phyloP scores from a whole-genome alignment of 2,888 invertebrate species.

The Helleia helle region DNA sequence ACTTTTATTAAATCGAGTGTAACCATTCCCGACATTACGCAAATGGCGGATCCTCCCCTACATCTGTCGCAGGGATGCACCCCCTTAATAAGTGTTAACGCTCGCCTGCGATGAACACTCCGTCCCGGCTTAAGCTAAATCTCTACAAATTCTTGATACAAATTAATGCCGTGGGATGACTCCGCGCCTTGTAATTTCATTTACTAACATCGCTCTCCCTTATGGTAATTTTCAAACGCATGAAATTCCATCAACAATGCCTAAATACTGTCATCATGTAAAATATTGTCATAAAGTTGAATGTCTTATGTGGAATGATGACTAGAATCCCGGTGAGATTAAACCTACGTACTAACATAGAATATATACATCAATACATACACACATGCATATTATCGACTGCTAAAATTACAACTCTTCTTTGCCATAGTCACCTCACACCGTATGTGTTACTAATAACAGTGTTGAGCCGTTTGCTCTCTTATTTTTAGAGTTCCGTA shows the following conservation, averaged over 20 bases:
- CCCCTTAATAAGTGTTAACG: conserved; percentile 74
- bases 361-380: no score
- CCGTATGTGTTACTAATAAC: no score
- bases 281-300: no score
- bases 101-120: conserved; percentile 68
- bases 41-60: conserved; percentile 71
- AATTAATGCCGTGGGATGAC: conserved; percentile 64
- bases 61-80: conserved; percentile 74
- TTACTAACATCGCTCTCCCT: conserved; percentile 44
- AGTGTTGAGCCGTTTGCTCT: no score
- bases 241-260: conserved; percentile 3
- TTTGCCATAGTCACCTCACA: no score
- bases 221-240: conserved; percentile 14
- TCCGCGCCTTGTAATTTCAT: conserved; percentile 63
- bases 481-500: no score
- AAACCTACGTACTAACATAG: no score
- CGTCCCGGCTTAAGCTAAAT: conserved; percentile 65
- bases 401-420: no score
- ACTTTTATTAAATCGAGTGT: conserved; percentile 75
- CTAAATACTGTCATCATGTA: no score
- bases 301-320: no score
- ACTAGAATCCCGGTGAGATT: no score
- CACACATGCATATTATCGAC: no score
- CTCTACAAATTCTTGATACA: conserved; percentile 74
- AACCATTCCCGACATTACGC: conserved; percentile 73